Evolutionary conservation across 2,888 invertebrate genomes (phyloP).

Genomic region (Epiblema foenella): DNA sequence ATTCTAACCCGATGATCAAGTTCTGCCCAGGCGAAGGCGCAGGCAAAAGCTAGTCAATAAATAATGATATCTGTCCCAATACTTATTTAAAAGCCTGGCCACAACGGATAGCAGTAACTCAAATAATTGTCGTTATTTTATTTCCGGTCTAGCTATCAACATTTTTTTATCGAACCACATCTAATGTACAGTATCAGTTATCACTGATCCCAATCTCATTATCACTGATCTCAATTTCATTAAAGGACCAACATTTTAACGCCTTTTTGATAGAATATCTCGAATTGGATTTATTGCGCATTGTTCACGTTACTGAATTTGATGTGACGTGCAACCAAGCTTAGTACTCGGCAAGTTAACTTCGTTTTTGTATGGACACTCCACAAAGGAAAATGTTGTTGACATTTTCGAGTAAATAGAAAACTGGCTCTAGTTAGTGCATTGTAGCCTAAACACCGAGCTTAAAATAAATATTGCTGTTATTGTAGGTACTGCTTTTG

Average conservation of each 20-base stretch:
- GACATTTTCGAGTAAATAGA: constrained; percentile 10
- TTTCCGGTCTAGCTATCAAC: background rate
- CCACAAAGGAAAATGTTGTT: constrained; percentile 5
- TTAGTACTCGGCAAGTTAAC: constrained; percentile 4
- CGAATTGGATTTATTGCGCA: background rate
- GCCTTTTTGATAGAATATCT: background rate
- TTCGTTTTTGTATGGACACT: constrained; percentile 1
- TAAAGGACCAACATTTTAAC: background rate
- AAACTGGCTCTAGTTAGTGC: background rate
- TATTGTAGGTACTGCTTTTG: too few species aligned
- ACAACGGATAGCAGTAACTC: background rate
- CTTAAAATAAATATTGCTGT: background rate
- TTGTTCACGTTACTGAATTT: background rate
- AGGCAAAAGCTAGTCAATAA: too few species aligned
- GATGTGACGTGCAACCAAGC: constrained; percentile 13
- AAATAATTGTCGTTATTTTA: background rate
- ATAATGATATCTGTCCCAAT: background rate
- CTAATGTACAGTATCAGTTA: background rate
- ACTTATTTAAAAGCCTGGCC: background rate
- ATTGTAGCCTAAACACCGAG: background rate
- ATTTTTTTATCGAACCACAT: background rate
- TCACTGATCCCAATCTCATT: background rate
- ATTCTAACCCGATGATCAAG: too few species aligned
- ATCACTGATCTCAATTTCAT: background rate
- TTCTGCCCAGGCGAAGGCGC: too few species aligned